These are phyloP conservation scores for Bucorvus abyssinicus DNA, from an alignment of 2,797 vertebrate genomes.

Conservation along the genomic window DNA sequence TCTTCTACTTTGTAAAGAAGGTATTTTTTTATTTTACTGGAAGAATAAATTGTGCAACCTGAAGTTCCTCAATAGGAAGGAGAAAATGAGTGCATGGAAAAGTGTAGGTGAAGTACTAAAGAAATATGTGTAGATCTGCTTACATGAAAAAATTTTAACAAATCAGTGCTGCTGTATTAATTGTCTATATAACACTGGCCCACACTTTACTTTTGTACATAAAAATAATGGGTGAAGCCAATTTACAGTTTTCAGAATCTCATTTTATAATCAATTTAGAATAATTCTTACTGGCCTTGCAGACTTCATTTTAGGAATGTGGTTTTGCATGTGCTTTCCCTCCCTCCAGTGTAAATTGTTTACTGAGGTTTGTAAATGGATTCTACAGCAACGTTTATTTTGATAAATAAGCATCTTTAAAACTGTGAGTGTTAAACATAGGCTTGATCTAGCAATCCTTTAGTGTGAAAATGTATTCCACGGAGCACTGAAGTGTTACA, in stretches of 20 bases:
- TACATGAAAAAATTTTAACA: not conserved
- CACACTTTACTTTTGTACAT: not conserved
- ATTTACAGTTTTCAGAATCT: conserved; percentile 13
- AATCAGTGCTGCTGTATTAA: not conserved
- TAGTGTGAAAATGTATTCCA: not conserved
- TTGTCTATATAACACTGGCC: not conserved
- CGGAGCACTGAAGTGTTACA: not conserved
- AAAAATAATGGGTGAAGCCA: not conserved
- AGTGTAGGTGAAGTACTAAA: not conserved
- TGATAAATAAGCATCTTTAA: conserved; percentile 9
- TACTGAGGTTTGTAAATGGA: not conserved
- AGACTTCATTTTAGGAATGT: not conserved
- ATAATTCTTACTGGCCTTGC: not conserved
- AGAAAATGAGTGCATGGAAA: not conserved
- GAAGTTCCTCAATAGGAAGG: not conserved
- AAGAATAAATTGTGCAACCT: not conserved
- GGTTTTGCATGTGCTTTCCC: not conserved
- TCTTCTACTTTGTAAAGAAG: not conserved
- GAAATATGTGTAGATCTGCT: not conserved
- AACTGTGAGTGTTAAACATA: conserved; percentile 1
- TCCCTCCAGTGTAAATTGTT: not conserved
- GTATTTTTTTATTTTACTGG: not conserved
- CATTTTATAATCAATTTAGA: not conserved
- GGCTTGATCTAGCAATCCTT: not conserved
- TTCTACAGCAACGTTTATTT: conserved; percentile 17